Evolutionary conservation across 2,797 vertebrate genomes (phyloP).

Genomic region (Bradypodion pumilum): DNA sequence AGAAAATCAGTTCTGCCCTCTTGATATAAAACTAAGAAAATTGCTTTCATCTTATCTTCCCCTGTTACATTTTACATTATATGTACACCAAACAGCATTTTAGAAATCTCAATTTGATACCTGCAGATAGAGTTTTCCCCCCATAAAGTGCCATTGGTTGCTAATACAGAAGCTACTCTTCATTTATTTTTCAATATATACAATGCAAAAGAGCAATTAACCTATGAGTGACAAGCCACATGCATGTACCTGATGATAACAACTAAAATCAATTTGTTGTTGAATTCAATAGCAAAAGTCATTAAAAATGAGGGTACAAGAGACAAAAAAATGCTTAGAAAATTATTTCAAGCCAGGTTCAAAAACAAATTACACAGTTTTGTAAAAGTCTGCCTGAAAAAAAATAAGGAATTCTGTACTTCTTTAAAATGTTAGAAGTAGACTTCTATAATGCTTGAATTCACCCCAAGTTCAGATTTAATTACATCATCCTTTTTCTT

Average conservation of each 20-base stretch:
- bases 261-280: neutral
- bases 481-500: neutral
- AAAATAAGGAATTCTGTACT: too few relatives aligned
- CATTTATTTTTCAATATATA: neutral
- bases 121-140: neutral
- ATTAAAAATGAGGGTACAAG: too few relatives aligned
- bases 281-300: neutral
- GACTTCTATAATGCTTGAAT: neutral
- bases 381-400: too few relatives aligned
- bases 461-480: neutral
- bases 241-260: neutral
- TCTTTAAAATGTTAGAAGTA: neutral
- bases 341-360: neutral
- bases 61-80: slow-evolving; percentile 41
- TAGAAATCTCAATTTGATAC: slow-evolving; percentile 36
- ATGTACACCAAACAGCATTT: slow-evolving; percentile 37
- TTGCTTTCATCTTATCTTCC: slow-evolving; percentile 59
- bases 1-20: slow-evolving; percentile 54
- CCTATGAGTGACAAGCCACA: neutral
- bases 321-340: neutral
- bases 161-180: neutral
- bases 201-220: too few relatives aligned
- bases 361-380: too few relatives aligned
- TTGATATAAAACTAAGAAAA: slow-evolving; percentile 48
- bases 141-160: neutral